Evolutionary conservation across 2,797 vertebrate genomes (phyloP).

Genomic region (Lagorchestes hirsutus): DNA sequence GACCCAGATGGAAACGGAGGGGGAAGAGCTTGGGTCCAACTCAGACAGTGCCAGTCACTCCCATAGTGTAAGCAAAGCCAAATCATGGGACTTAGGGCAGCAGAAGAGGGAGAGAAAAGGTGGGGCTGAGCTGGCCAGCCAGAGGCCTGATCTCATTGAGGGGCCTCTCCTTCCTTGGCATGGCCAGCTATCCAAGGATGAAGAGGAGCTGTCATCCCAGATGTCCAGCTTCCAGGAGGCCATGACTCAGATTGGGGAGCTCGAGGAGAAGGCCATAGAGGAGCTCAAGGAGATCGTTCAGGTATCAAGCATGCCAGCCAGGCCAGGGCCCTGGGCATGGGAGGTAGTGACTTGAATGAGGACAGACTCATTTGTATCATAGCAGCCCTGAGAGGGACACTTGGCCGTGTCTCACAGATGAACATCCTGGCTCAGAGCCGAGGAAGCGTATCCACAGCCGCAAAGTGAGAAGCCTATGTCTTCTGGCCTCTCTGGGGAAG

Average conservation of each 20-base stretch:
- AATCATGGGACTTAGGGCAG: not conserved
- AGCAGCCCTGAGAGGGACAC: not conserved
- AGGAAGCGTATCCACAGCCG: not conserved
- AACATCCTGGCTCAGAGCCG: not conserved
- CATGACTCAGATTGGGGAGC: constrained; percentile 89
- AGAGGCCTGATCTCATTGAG: not conserved
- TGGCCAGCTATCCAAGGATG: constrained; percentile 81
- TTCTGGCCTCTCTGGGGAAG: not conserved
- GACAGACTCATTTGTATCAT: not conserved
- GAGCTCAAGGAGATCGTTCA: constrained; percentile 89
- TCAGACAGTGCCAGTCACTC: constrained; percentile 50
- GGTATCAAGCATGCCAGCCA: constrained; percentile 72
- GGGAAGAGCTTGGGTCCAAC: constrained; percentile 73
- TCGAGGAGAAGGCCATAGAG: constrained; percentile 90
- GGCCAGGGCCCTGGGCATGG: not conserved
- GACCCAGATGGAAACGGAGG: constrained; percentile 84
- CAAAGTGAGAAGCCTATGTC: not conserved
- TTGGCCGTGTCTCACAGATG: not conserved
- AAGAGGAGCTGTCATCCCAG: constrained; percentile 84
- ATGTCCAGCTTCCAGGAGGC: constrained; percentile 89
- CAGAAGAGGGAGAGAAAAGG: not conserved
- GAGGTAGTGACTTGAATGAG: not conserved
- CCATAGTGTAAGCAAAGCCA: constrained; percentile 77
- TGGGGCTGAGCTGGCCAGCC: not conserved
- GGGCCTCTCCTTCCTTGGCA: constrained; percentile 29